Conservation (phyloP, 2,888 invertebrate species). For the Proisotoma minuta region DNA sequence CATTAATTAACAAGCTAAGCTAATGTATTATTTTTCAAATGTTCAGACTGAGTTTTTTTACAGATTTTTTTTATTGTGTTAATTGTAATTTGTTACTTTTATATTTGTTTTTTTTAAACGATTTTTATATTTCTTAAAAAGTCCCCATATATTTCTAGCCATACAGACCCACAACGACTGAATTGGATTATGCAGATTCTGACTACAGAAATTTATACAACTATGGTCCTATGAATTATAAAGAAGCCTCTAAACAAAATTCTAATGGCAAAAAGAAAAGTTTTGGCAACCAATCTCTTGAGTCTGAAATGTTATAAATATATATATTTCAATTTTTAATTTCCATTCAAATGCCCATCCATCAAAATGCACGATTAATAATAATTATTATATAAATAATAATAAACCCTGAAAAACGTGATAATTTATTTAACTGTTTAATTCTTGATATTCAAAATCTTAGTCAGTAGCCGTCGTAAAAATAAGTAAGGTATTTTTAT, state of each 20-base stretch:
- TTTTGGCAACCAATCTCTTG: constrained; percentile 10
- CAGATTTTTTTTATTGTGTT: too few relatives aligned
- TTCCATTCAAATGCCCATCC: too few relatives aligned
- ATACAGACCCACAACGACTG: constrained; percentile 58
- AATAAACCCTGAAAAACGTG: too few relatives aligned
- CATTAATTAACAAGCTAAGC: constrained; percentile 3
- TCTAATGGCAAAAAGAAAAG: constrained; percentile 14
- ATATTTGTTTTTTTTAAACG: too few relatives aligned
- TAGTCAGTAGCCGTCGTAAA: not conserved
- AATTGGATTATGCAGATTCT: constrained; percentile 84
- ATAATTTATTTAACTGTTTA: too few relatives aligned
- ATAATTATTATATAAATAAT: too few relatives aligned
- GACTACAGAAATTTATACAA: constrained; percentile 65
- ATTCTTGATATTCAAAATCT: not conserved
- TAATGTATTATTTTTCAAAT: not conserved
- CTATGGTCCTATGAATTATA: constrained; percentile 88
- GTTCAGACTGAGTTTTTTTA: too few relatives aligned
- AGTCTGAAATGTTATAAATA: constrained; percentile 43
- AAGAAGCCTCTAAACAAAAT: constrained; percentile 59
- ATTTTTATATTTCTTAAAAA: not conserved
- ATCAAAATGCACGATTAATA: too few relatives aligned
- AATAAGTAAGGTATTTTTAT: too few relatives aligned
- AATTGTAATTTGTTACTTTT: constrained; percentile 3
- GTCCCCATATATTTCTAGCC: constrained; percentile 58
- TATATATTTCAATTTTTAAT: too few relatives aligned